phyloP scores from a whole-genome alignment of 1,140 invertebrate species.

The Arion vulgaris region DNA sequence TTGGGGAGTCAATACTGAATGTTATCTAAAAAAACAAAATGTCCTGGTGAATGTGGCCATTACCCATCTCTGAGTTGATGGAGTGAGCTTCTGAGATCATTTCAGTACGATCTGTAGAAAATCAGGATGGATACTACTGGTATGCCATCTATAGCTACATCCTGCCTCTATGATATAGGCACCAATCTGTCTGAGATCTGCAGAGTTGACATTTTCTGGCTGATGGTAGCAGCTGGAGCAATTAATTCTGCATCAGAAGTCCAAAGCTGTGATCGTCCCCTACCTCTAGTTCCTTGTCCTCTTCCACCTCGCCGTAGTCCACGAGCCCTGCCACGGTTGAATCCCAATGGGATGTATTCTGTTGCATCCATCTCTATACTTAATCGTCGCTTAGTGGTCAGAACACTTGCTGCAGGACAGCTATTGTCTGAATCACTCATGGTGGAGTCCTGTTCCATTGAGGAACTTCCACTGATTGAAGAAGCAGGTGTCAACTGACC shows the following conservation, averaged over 20 bases:
- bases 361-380: slow-evolving; percentile 8
- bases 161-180: slow-evolving; percentile 20
- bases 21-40: background rate
- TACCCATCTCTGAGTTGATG: background rate
- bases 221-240: background rate
- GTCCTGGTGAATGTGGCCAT: background rate
- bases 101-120: slow-evolving; percentile 19
- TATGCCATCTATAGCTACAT: slow-evolving; percentile 11
- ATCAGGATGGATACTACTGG: slow-evolving; percentile 35
- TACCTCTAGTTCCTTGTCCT: background rate
- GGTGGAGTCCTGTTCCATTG: slow-evolving; percentile 16
- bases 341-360: slow-evolving; percentile 27
- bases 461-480: background rate
- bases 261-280: slow-evolving; percentile 18
- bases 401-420: background rate
- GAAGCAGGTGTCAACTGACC: slow-evolving; percentile 33
- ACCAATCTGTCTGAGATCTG: slow-evolving; percentile 25
- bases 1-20: no score
- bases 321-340: slow-evolving; percentile 3
- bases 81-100: background rate
- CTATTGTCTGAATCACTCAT: background rate
- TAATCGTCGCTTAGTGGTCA: background rate
- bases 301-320: background rate
- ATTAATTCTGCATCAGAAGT: background rate
- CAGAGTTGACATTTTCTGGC: background rate